phyloP scores from a whole-genome alignment of 2,888 invertebrate species.

The Trissoscelio sp. region DNA sequence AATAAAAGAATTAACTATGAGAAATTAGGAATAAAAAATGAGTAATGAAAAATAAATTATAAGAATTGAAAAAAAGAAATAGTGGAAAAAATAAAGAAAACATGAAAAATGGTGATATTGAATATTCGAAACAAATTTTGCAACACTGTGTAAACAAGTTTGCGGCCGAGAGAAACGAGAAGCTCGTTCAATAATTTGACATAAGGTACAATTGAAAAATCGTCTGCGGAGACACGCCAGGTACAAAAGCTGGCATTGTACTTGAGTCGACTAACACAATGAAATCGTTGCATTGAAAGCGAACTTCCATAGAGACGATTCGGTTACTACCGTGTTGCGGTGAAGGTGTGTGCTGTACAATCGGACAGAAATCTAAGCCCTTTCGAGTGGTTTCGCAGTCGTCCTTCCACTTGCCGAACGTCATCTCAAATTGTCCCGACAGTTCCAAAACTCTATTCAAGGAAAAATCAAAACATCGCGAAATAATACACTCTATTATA shows the following conservation, averaged over 20 bases:
- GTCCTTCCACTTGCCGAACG: constrained; percentile 5
- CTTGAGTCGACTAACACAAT: constrained; percentile 31
- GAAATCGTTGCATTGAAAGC: constrained; percentile 54
- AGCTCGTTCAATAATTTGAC: constrained; percentile 32
- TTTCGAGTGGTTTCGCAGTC: constrained; percentile 14
- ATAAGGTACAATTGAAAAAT: constrained; percentile 38
- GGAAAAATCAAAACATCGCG: constrained; percentile 7
- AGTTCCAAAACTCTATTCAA: neutral
- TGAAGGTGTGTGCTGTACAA: constrained; percentile 43
- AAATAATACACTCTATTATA: too few relatives aligned
- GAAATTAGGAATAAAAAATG: too few relatives aligned
- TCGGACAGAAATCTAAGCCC: constrained; percentile 46
- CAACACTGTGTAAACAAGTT: neutral
- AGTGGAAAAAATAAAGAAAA: too few relatives aligned
- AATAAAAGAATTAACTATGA: too few relatives aligned
- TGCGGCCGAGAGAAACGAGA: neutral
- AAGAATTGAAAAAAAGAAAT: too few relatives aligned
- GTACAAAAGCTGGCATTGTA: constrained; percentile 35
- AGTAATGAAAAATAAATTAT: too few relatives aligned
- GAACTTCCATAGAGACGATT: constrained; percentile 51
- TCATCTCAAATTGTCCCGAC: constrained; percentile 13
- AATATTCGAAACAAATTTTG: too few relatives aligned
- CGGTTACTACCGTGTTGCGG: constrained; percentile 63
- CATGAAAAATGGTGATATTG: too few relatives aligned
- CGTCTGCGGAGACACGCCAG: constrained; percentile 9